These are phyloP conservation scores for Eristalis arbustorum DNA, from an alignment of 2,888 invertebrate genomes.

Conservation along the genomic window DNA sequence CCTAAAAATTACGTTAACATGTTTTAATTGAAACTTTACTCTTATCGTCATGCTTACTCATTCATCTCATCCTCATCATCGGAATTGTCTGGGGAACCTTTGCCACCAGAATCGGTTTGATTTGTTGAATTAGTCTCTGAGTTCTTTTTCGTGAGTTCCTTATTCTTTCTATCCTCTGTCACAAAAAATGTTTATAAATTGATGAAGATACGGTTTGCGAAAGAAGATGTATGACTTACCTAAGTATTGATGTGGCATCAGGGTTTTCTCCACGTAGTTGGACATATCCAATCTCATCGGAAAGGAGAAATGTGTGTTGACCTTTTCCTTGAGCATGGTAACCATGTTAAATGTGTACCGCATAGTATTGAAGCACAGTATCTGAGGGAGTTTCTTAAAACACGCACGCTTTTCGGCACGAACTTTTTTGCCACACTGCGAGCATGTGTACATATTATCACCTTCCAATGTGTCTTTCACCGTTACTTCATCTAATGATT, in stretches of 20 bases:
- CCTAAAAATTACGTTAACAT: constrained; percentile 75
- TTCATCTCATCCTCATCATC: constrained; percentile 86
- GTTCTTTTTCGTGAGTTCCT: constrained; percentile 71
- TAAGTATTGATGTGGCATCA: constrained; percentile 94
- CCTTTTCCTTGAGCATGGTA: constrained; percentile 98
- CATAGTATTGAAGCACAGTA: constrained; percentile 98
- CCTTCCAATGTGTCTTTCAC: constrained; percentile 98
- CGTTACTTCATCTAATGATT: constrained; percentile 97
- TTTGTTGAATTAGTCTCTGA: constrained; percentile 71
- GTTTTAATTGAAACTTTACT: neutral
- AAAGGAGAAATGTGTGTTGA: constrained; percentile 98
- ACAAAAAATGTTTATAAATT: constrained; percentile 59
- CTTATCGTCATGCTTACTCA: constrained; percentile 82
- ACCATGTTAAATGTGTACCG: constrained; percentile 98
- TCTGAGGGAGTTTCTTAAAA: constrained; percentile 95
- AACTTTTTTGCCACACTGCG: constrained; percentile 96
- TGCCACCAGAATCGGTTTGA: constrained; percentile 51
- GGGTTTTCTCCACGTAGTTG: constrained; percentile 94
- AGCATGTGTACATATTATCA: constrained; percentile 98
- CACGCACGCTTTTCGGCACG: constrained; percentile 96
- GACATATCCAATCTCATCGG: constrained; percentile 96
- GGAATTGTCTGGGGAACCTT: constrained; percentile 53
- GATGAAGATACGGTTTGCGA: too few relatives aligned
- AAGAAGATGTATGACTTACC: constrained; percentile 80
- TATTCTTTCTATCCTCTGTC: constrained; percentile 83